Conservation (phyloP, 2,888 invertebrate species). For the Netelia inedita region DNA sequence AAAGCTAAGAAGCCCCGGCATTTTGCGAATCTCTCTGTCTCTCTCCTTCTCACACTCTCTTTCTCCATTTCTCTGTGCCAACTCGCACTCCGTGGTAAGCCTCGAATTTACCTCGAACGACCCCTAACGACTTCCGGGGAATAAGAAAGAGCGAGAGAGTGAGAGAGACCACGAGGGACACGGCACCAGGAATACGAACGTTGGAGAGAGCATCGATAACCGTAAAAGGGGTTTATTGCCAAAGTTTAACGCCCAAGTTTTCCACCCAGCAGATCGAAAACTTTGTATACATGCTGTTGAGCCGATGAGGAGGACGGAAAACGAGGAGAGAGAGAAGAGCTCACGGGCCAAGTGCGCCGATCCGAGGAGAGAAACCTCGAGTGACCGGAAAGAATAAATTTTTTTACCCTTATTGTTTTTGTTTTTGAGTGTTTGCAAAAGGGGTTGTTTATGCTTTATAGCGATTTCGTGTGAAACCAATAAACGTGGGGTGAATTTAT, state of each 20-base stretch:
- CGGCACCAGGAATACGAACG: constrained; percentile 7
- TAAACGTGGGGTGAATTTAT: neutral
- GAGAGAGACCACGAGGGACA: neutral
- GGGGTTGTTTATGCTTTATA: neutral
- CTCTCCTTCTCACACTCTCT: constrained; percentile 60
- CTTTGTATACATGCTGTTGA: constrained; percentile 59
- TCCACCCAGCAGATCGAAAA: constrained; percentile 55
- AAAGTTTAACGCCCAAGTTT: constrained; percentile 61
- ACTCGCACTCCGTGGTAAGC: constrained; percentile 37
- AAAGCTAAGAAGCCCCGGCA: constrained; percentile 10
- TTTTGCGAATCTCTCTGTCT: constrained; percentile 52
- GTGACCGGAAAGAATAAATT: constrained; percentile 60
- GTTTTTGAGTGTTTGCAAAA: no score
- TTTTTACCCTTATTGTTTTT: neutral
- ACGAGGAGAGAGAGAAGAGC: constrained; percentile 36
- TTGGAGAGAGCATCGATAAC: constrained; percentile 59
- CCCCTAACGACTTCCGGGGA: constrained; percentile 52
- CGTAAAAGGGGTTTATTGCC: constrained; percentile 65
- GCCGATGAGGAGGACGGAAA: constrained; percentile 29
- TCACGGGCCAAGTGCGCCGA: constrained; percentile 11
- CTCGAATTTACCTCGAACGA: constrained; percentile 66
- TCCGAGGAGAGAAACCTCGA: constrained; percentile 58
- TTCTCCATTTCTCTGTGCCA: constrained; percentile 57
- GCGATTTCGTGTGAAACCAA: neutral
- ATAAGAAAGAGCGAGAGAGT: constrained; percentile 25